Base-by-base conservation (phyloP, 2,888 invertebrate species). In the Cecidostiba fungosa region DNA sequence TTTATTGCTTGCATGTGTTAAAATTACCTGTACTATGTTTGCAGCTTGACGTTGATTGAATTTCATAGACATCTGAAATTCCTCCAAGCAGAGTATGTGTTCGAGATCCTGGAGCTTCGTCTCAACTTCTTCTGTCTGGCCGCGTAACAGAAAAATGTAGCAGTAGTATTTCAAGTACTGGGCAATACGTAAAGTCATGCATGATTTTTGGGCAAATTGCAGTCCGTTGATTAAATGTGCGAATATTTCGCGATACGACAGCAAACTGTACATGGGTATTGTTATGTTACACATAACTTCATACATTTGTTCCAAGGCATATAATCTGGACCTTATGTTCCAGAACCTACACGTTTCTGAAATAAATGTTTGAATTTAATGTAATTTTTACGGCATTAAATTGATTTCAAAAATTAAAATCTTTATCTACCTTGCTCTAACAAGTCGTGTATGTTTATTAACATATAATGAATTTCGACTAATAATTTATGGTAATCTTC, bases 51-150 rank as follows among this genome's bases (percentile, higher is more conserved):
- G 85, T 54, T 87, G 66, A 8, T 81, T 82, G 0, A 39, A 5
- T n/a, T 79, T 87, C 88, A 89, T 90, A 0, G 90, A 89, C 0
- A 84, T 32, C 36, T 89, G 88, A 81, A 91, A 88, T 0, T 87
- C 88, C n/a, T 92, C 92, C 6, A 92, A 89, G 14, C 90, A 89
- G 8, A 93, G 86, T 14, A 93, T 91, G 39, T 91, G 89, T 77
- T 93, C 93, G 4, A 93, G 87, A 2, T 91, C 91, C 72, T 91
- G 91, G 4, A 93, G 87, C 43, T 92, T 91, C 1, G 91, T 89
- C 66, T 92, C 92, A 77, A 93, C 93, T 47, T 92, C 91, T 4
- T 90, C 89, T 19, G 91, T 19, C 26, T 91, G 88, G 0, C 86
- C 87, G 6, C 92, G 90, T 0, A 91, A 89, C 0, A 93, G 81